Evolutionary conservation across 2,113 vertebrate species (phyloP), one percentile per base, ranked within the genome.

Genomic region (Datnioides undecimradiatus): DNA sequence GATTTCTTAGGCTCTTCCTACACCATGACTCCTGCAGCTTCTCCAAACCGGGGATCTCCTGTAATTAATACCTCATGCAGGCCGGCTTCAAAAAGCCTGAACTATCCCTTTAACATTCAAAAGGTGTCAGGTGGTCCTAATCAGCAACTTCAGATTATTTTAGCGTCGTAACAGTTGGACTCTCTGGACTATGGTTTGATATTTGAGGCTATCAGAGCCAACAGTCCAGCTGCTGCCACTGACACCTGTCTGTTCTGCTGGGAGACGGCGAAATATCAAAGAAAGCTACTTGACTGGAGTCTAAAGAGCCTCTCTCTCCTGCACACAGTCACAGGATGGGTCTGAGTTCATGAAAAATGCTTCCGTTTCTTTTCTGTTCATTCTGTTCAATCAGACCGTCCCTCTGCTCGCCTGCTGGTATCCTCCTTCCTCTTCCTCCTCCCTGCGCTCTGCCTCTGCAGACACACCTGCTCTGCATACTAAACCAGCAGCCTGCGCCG

Each of bases 391-490:
- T 76, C 72, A 68, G 41, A 64, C 43, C 0, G 4, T 49, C 63
- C 57, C 49, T 58, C 25, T 59, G 6, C 70, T 75, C 52, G 19
- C 29, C 75, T 36, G 71, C 67, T 43, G 49, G 36, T 55, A 33
- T 29, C 68, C 77, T 33, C 65, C 73, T 68, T 90, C 76, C 73
- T 85, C 89, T 79, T 82, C 80, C 90, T 82, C 80, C 33, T 84
- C 79, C 76, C 67, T 49, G 71, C 78, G 79, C 76, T 57, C 76
- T 78, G 85, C 88, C 92, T 92, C 95, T 93, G 95, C 95, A 95
- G 95, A 93, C 93, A 93, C 95, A 95, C 95, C 94, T 95, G 95
- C 93, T 94, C 92, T 94, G 94, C 93, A 95, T 95, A 95, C 94
- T 94, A 95, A 95, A 93, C 87, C 82, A 82, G 85, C 36, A 81